Conservation (phyloP, 2,888 invertebrate genomes). For the Actias luna region DNA sequence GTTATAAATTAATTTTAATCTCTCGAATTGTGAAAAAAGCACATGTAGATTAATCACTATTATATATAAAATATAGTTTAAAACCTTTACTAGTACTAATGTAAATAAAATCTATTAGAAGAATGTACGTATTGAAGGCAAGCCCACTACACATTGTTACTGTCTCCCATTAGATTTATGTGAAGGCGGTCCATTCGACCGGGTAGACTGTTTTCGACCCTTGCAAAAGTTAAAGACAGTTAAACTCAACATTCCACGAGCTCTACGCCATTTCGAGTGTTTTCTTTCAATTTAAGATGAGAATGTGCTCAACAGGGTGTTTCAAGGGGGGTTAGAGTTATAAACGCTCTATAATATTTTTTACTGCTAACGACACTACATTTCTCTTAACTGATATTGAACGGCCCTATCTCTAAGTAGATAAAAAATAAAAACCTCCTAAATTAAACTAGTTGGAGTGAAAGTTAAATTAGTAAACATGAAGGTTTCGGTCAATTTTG, state of each 20-base stretch:
- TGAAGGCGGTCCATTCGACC: constrained; percentile 36
- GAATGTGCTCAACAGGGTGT: constrained; percentile 25
- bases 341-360: constrained; percentile 19
- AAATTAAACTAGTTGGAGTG: constrained; percentile 15
- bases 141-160: constrained; percentile 49
- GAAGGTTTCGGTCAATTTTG: constrained; percentile 13
- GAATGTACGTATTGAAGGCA: constrained; percentile 27
- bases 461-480: constrained; percentile 15
- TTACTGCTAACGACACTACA: constrained; percentile 15
- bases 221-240: constrained; percentile 44
- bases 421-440: constrained; percentile 13
- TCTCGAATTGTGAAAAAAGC: not conserved
- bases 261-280: constrained; percentile 35
- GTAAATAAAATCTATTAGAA: not conserved
- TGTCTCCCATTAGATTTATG: constrained; percentile 48
- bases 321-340: constrained; percentile 20
- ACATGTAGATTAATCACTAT: not conserved
- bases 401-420: not conserved
- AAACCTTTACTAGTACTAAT: not conserved
- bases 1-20: not conserved
- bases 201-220: constrained; percentile 38
- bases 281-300: constrained; percentile 35
- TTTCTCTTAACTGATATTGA: not conserved
- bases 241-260: constrained; percentile 33
- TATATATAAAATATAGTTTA: not conserved